phyloP scores from a whole-genome alignment of 2,113 vertebrate species.

The Dolichallabes microphthalmus region DNA sequence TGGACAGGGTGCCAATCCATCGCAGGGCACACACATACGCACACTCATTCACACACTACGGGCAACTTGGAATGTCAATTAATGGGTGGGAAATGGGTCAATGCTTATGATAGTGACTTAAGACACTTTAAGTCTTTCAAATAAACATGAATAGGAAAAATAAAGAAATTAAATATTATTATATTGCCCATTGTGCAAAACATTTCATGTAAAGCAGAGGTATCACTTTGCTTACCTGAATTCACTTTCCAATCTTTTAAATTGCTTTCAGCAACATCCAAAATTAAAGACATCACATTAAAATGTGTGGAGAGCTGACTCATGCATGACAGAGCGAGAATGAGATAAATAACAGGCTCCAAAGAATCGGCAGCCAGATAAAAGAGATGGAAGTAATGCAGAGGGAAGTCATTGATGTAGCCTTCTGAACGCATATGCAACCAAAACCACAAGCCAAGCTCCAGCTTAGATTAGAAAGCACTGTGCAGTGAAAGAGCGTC shows the following conservation, averaged over 20 bases:
- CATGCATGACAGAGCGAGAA: slow-evolving; percentile 7
- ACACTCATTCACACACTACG: too few relatives aligned
- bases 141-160: background rate
- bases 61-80: too few relatives aligned
- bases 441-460: slow-evolving; percentile 8
- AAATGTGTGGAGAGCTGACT: slow-evolving; percentile 15
- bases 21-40: too few relatives aligned
- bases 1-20: too few relatives aligned
- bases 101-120: too few relatives aligned
- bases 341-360: slow-evolving; percentile 12
- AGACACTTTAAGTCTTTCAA: background rate
- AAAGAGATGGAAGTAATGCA: slow-evolving; percentile 12
- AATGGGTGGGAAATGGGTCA: too few relatives aligned
- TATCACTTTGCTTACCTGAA: background rate
- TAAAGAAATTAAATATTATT: background rate
- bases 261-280: background rate
- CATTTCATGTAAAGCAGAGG: background rate
- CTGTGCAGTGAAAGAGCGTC: background rate
- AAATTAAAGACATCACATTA: slow-evolving; percentile 6
- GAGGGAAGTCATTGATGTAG: background rate
- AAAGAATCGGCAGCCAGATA: background rate
- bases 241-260: background rate
- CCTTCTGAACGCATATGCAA: slow-evolving; percentile 19
- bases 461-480: slow-evolving; percentile 14
- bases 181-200: background rate